phyloP scores from a whole-genome alignment of 2,888 invertebrate genomes.

The Kuschelorhynchus macadamiae region DNA sequence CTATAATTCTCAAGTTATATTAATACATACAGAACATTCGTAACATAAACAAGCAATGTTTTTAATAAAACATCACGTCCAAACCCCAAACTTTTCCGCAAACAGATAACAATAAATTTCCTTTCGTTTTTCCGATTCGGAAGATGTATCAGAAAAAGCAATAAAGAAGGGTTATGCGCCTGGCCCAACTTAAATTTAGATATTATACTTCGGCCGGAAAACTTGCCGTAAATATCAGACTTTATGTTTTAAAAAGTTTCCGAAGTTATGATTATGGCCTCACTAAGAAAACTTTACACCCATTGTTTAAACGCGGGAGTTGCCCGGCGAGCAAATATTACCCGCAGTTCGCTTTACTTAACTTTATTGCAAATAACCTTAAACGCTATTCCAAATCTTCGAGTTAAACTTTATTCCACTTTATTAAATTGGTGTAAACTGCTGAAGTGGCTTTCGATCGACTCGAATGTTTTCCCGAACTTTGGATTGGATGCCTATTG shows the following conservation, averaged over 20 bases:
- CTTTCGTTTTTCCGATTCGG: constrained; percentile 61
- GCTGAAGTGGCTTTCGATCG: constrained; percentile 45
- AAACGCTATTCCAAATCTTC: constrained; percentile 51
- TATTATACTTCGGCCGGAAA: constrained; percentile 63
- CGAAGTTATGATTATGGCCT: constrained; percentile 61
- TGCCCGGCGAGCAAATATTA: constrained; percentile 55
- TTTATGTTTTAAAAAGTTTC: constrained; percentile 65
- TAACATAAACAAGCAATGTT: constrained; percentile 29
- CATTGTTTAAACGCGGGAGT: constrained; percentile 57
- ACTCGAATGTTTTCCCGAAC: constrained; percentile 27
- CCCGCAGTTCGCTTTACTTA: constrained; percentile 55
- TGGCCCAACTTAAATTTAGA: constrained; percentile 65
- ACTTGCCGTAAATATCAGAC: constrained; percentile 52
- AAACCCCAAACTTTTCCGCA: constrained; percentile 20
- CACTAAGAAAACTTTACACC: constrained; percentile 59
- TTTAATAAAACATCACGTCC: constrained; percentile 38
- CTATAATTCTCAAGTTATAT: too few species aligned
- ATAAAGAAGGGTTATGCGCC: constrained; percentile 66
- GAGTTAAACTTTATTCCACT: constrained; percentile 49
- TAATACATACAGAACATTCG: too few species aligned
- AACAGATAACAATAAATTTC: constrained; percentile 62
- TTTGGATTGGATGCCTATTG: constrained; percentile 27
- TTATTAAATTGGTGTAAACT: constrained; percentile 50
- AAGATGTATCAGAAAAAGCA: constrained; percentile 66
- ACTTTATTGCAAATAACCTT: constrained; percentile 52